phyloP scores from a whole-genome alignment of 2,797 vertebrate species.

The Pseudomugil tenellus region DNA sequence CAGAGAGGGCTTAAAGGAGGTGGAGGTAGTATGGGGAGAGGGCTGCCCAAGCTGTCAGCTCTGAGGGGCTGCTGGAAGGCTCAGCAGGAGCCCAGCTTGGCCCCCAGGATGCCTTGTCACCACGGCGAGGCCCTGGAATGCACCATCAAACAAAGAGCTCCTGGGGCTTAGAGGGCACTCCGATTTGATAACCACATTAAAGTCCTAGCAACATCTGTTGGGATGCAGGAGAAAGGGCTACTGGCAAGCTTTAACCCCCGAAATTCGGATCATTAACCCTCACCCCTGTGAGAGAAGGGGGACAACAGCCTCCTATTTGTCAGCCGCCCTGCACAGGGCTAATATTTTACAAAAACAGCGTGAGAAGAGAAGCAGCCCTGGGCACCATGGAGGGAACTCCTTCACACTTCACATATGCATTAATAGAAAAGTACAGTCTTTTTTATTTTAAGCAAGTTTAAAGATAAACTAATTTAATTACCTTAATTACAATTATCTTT shows the following conservation, averaged over 20 bases:
- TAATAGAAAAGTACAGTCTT: constrained; percentile 50
- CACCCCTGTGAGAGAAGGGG: constrained; percentile 87
- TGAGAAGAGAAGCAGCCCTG: constrained; percentile 87
- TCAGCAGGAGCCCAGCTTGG: constrained; percentile 82
- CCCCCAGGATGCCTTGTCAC: constrained; percentile 88
- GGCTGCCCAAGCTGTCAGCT: constrained; percentile 79
- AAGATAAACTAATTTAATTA: constrained; percentile 50
- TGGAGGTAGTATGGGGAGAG: constrained; percentile 58
- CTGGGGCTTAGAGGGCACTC: constrained; percentile 90
- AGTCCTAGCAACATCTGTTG: constrained; percentile 98
- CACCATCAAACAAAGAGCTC: constrained; percentile 85
- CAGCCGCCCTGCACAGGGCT: constrained; percentile 85
- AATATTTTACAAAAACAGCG: constrained; percentile 95
- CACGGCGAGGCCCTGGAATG: constrained; percentile 92
- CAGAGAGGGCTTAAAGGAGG: constrained; percentile 59
- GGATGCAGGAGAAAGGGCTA: constrained; percentile 90
- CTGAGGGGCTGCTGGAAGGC: constrained; percentile 83
- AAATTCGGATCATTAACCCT: constrained; percentile 97
- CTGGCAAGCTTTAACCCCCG: constrained; percentile 93
- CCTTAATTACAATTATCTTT: constrained; percentile 10
- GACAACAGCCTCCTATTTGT: constrained; percentile 96
- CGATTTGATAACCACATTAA: constrained; percentile 99
- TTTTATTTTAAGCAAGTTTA: constrained; percentile 26
- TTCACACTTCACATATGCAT: constrained; percentile 80
- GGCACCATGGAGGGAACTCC: constrained; percentile 75